Evolutionary conservation across 2,888 invertebrate species (phyloP).

Genomic region (Plemyria rubiginata): DNA sequence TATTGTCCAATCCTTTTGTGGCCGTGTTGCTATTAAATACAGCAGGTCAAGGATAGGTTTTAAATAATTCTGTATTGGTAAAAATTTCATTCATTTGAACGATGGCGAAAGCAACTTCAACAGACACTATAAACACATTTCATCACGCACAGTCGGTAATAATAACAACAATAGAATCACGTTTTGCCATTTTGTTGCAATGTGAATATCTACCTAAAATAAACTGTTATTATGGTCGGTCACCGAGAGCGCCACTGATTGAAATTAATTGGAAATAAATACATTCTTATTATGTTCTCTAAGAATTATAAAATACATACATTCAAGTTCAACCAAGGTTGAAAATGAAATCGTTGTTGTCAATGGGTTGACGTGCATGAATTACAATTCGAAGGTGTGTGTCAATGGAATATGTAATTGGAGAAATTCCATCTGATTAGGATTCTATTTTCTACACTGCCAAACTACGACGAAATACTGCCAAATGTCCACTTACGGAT

Average conservation of each 20-base stretch:
- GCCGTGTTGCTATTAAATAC: not conserved
- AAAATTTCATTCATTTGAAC: slow-evolving; percentile 10
- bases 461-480: no score
- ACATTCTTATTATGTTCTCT: not conserved
- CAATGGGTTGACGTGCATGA: slow-evolving; percentile 16
- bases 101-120: slow-evolving; percentile 21
- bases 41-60: not conserved
- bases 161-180: slow-evolving; percentile 32
- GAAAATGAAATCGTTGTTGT: not conserved
- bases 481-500: not conserved
- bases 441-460: slow-evolving; percentile 10
- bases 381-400: slow-evolving; percentile 29
- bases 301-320: not conserved
- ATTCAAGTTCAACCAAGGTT: not conserved
- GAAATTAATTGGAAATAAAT: slow-evolving; percentile 8
- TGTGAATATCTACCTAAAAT: not conserved
- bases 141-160: slow-evolving; percentile 27
- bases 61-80: not conserved
- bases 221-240: not conserved
- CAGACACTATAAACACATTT: slow-evolving; percentile 25
- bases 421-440: slow-evolving; percentile 29
- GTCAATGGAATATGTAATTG: slow-evolving; percentile 29
- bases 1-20: no score
- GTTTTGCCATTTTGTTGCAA: slow-evolving; percentile 38
- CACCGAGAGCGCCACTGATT: slow-evolving; percentile 9